Evolutionary conservation across 1,140 invertebrate genomes (phyloP), one percentile per base, ranked within the genome.

Genomic region (Chrysoperla carnea): DNA sequence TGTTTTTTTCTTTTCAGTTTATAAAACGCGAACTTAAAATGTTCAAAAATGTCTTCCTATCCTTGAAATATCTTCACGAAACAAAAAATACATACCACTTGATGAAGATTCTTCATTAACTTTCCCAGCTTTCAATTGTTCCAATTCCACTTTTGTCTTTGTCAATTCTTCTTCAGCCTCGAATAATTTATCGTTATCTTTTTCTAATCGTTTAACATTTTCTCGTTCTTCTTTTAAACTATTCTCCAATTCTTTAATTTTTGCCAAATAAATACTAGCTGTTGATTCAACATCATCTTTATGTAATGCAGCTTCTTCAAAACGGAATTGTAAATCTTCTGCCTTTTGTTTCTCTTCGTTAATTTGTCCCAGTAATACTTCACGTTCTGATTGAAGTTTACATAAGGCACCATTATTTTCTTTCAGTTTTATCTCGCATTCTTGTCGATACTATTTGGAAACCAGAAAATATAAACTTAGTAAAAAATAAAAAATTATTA

Each of bases 251-350:
- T 72, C 63, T 42, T 64, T 63, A 41, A 73, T 64, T 57, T 58
- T 64, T 37, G 63, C 65, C 45, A 69, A 60, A 48, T 67, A 60
- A 48, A 53, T 57, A 53, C 61, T 54, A 52, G 17, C 17, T 23
- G 17, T 23, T 5, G 17, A 23, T 23, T 88, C 79, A 57, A 87
- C 69, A 55, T 86, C 82, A 52, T 75, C 73, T 62, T 80, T 82
- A 52, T 67, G 69, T 49, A 88, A 75, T 27, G 72, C 79, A 52
- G 89, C 86, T 61, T 95, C 91, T 66, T 95, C 90, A 46, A 88
- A 78, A 33, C 82, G 74, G 57, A 95, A 95, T 55, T 89, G 75
- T 37, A 94, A 66, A 61, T 96, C 92, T 67, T 97, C 91, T 8
- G 82, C 73, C 62, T 87, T 90, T 53, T 84, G 78, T 53, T 72